Evolutionary conservation across 2,113 vertebrate species (phyloP).

Genomic region (Papio anubis): DNA sequence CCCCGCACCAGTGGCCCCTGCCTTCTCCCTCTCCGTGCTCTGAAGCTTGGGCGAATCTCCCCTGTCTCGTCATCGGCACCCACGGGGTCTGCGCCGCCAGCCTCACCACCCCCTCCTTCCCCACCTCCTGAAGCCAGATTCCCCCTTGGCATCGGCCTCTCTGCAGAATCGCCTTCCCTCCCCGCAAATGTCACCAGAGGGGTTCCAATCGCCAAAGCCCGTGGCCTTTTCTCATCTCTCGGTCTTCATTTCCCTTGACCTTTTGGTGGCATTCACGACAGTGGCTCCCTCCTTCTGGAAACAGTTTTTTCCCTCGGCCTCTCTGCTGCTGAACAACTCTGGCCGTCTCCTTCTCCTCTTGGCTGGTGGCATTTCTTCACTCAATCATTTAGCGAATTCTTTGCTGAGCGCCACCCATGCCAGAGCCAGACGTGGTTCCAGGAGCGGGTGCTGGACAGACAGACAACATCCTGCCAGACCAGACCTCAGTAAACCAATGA

Average conservation of each 20-base stretch:
- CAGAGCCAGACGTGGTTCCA: not conserved
- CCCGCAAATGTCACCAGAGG: not conserved
- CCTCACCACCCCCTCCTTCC: not conserved
- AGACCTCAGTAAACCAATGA: not conserved
- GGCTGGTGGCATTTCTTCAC: not conserved
- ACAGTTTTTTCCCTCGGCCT: not conserved
- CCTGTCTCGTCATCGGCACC: not conserved
- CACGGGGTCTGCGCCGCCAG: rapidly evolving
- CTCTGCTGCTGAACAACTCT: not conserved
- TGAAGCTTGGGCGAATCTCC: not conserved
- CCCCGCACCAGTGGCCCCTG: not conserved
- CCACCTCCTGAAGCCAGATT: not conserved
- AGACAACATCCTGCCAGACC: not conserved
- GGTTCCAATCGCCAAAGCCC: not conserved
- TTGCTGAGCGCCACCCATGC: not conserved
- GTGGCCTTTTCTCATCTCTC: not conserved
- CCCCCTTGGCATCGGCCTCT: not conserved
- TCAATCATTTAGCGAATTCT: not conserved
- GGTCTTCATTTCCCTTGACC: not conserved
- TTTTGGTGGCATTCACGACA: not conserved
- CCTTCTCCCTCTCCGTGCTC: not conserved
- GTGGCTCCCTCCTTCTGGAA: not conserved
- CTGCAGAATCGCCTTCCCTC: not conserved
- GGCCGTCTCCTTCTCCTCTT: not conserved
- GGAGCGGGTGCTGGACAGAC: not conserved